Conservation (phyloP, 2,888 invertebrate genomes). For the Euproctis similis region DNA sequence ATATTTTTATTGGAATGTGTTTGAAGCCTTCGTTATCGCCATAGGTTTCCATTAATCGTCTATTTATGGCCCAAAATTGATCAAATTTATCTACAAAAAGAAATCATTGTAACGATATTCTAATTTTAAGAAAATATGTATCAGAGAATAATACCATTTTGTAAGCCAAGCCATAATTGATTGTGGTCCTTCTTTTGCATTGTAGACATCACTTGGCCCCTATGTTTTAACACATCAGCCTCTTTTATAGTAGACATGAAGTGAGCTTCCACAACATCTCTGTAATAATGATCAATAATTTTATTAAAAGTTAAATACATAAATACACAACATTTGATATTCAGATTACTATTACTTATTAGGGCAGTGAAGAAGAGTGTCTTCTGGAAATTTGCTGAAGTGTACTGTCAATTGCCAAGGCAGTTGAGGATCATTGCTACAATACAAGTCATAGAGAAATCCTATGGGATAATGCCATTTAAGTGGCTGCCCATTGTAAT, state of each 20-base stretch:
- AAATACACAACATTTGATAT: background rate
- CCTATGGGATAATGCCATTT: constrained; percentile 94
- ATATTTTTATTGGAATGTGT: constrained; percentile 92
- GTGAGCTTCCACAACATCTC: constrained; percentile 93
- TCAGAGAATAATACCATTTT: constrained; percentile 82
- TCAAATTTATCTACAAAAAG: constrained; percentile 92
- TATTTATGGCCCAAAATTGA: constrained; percentile 98
- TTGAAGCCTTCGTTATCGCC: constrained; percentile 88
- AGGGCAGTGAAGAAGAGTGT: constrained; percentile 88
- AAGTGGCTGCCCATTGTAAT: constrained; percentile 91
- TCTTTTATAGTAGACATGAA: constrained; percentile 98
- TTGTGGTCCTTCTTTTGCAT: constrained; percentile 98
- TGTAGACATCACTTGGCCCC: constrained; percentile 89
- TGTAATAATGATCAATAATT: constrained; percentile 42
- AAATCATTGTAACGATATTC: constrained; percentile 4
- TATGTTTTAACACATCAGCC: constrained; percentile 97
- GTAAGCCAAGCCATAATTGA: constrained; percentile 95
- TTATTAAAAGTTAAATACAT: background rate
- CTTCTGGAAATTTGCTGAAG: constrained; percentile 95
- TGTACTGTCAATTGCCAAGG: constrained; percentile 97
- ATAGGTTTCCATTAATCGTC: constrained; percentile 92
- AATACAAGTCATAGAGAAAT: constrained; percentile 90
- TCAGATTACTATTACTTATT: constrained; percentile 78
- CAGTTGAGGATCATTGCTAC: constrained; percentile 80
- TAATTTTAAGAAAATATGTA: background rate